Conservation (phyloP, 1,140 invertebrate genomes). For the Cherax destructor region DNA sequence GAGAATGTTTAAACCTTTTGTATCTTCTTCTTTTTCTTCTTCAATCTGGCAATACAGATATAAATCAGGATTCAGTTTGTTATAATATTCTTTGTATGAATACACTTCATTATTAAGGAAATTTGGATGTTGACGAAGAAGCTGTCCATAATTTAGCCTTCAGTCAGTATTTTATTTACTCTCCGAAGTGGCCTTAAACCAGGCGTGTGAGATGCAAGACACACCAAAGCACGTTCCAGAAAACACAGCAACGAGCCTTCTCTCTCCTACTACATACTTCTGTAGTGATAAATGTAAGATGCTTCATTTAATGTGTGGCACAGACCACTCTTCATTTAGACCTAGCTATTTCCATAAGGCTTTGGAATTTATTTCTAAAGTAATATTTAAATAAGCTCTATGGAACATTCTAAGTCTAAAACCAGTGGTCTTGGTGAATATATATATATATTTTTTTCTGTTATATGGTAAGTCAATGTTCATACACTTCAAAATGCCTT, state of each 20-base stretch:
- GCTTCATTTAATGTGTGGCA: slow-evolving; percentile 49
- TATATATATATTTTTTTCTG: slow-evolving; percentile 59
- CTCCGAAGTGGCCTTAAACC: slow-evolving; percentile 65
- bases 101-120: slow-evolving; percentile 25
- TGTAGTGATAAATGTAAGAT: slow-evolving; percentile 53
- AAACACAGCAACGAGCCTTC: slow-evolving; percentile 69
- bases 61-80: neutral
- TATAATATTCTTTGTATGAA: neutral
- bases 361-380: slow-evolving; percentile 12
- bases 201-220: slow-evolving; percentile 57
- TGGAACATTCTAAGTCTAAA: slow-evolving; percentile 35
- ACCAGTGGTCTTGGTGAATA: slow-evolving; percentile 50
- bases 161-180: neutral
- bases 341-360: slow-evolving; percentile 30
- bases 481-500: slow-evolving; percentile 67
- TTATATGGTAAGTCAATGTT: slow-evolving; percentile 66
- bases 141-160: slow-evolving; percentile 14
- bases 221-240: slow-evolving; percentile 67
- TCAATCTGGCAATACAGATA: neutral
- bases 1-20: neutral
- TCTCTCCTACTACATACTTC: slow-evolving; percentile 49
- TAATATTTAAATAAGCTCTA: slow-evolving; percentile 8
- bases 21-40: neutral
- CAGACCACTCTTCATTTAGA: slow-evolving; percentile 46
- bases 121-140: slow-evolving; percentile 11